phyloP scores from a whole-genome alignment of 2,113 vertebrate genomes.

The Corvus moneduloides region DNA sequence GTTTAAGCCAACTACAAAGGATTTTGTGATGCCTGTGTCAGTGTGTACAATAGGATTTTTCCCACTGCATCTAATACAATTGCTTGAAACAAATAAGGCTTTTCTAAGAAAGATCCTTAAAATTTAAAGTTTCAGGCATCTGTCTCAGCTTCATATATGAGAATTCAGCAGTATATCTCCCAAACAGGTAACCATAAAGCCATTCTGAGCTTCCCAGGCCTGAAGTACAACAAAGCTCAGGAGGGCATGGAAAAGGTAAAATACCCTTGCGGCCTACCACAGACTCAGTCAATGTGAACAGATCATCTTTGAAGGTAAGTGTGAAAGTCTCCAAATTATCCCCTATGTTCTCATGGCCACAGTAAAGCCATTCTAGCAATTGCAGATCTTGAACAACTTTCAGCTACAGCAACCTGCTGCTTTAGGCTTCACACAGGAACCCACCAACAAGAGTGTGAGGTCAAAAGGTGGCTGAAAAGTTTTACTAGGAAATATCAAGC shows the following conservation, averaged over 20 bases:
- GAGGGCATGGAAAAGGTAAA: neutral
- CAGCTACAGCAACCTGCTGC: neutral
- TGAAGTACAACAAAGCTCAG: neutral
- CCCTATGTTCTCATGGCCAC: neutral
- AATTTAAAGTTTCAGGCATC: neutral
- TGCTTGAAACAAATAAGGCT: neutral
- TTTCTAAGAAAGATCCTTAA: neutral
- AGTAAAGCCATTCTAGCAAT: neutral
- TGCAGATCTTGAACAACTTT: neutral
- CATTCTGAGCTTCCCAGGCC: neutral
- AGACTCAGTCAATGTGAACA: neutral
- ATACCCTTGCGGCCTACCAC: rapidly evolving
- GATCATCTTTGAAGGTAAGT: neutral
- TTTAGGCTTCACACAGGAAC: neutral
- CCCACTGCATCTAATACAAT: neutral
- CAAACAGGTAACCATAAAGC: neutral
- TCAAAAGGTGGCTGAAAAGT: neutral
- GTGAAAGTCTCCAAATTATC: neutral
- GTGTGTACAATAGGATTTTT: neutral
- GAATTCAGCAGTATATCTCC: neutral
- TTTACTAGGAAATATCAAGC: neutral
- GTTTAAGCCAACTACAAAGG: slow-evolving; percentile 31
- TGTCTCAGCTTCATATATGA: neutral
- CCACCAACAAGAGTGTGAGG: neutral
- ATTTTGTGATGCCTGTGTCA: neutral